Evolutionary conservation across 2,888 invertebrate genomes (phyloP), one percentile per base, ranked within the genome.

Genomic region (Stenoptilia bipunctidactyla): DNA sequence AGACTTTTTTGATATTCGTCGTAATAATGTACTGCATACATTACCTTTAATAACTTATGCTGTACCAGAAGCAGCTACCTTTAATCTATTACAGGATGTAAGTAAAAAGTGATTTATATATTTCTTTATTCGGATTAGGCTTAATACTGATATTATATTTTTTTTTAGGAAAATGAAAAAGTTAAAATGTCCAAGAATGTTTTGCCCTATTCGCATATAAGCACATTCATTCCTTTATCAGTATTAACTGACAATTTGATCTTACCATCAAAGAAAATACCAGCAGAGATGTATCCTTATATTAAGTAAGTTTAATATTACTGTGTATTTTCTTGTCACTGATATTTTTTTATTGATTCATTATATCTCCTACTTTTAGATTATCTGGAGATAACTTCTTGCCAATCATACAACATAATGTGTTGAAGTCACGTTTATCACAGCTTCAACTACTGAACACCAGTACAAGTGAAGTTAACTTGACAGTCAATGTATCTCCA

Each of bases 341-440:
- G 4, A 20, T 20, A 5, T 20, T 20, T 8, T 20, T 20, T 20
- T 20, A 20, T 5, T 3, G 20, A 8, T 20, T 20, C 8, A 20
- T 5, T 8, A 20, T n/a, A n/a, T n/a, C n/a, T n/a, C n/a, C n/a
- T n/a, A n/a, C 55, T 74, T 79, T 54, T 66, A 89, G 90, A 47
- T 63, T 92, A 15, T 87, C 88, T 55, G 68, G 74, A 40, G 83
- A 86, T 10, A 87, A 88, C 61, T 94, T 94, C 61, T 72, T 96
- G 45, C 97, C 97, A 14, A 89, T 97, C 46, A 75, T 96, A 5
- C 90, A 90, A 53, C 89, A 92, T 48, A 95, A 97, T 72, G 89
- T 92, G 48, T 85, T 97, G 37, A 92, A 92, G 61, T 92, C 92
- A 40, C 86, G 96, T 36, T 74, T 92, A 20, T 88, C 88, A 48